Percentiles rank a stretch among this genome's conserved stretches.
These are phyloP conservation scores for Folsomia candida DNA, from an alignment of 2,888 invertebrate species.

Conservation along the genomic window DNA sequence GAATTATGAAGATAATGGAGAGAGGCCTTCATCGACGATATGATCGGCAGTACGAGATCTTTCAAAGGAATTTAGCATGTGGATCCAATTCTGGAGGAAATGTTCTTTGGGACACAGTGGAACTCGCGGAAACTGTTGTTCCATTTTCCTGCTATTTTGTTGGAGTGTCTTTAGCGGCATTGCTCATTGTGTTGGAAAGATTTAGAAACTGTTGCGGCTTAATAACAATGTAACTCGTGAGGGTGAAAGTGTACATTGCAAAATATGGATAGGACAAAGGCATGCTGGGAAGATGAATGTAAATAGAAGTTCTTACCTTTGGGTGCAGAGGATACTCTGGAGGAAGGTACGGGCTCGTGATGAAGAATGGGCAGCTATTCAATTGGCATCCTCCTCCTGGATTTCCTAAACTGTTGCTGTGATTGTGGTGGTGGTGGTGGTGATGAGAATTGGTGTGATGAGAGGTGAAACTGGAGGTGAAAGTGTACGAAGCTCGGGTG, in stretches of 20 bases:
- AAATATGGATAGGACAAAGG: background rate
- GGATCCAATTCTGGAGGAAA: background rate
- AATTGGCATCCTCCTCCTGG: conserved; percentile 8
- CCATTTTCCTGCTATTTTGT: background rate
- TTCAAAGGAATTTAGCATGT: background rate
- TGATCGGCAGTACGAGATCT: background rate
- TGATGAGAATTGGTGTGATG: conserved; percentile 6
- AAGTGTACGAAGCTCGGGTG: conserved; percentile 31
- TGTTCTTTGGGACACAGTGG: background rate
- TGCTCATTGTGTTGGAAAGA: background rate
- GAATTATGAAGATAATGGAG: background rate
- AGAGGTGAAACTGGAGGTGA: conserved; percentile 31
- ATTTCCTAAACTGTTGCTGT: conserved; percentile 5
- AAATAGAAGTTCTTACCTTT: conserved; percentile 32
- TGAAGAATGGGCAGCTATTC: conserved; percentile 7
- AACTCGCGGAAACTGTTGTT: background rate
- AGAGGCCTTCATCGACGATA: background rate
- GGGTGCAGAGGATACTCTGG: conserved; percentile 43
- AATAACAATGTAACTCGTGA: too few species aligned
- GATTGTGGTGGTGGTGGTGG: conserved; percentile 5
- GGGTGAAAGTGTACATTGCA: background rate
- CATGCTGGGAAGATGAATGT: too few species aligned
- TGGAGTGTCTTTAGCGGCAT: background rate
- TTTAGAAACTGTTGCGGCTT: too few species aligned
- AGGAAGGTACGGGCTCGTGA: conserved; percentile 45